phyloP scores from a whole-genome alignment of 2,888 invertebrate species.

The Acanthosoma haemorrhoidale region DNA sequence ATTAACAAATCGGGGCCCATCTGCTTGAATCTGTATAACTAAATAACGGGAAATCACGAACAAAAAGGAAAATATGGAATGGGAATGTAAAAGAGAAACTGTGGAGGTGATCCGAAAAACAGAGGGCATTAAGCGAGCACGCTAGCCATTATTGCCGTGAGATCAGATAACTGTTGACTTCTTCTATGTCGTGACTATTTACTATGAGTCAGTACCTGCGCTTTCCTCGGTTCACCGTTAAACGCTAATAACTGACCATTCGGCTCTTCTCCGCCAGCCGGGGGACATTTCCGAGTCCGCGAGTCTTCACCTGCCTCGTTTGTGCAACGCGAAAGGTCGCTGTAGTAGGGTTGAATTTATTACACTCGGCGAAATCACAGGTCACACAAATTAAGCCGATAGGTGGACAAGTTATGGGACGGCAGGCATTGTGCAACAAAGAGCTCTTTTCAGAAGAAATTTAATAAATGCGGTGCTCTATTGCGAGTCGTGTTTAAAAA shows the following conservation, averaged over 20 bases:
- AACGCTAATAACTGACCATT: neutral
- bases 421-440: neutral
- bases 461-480: neutral
- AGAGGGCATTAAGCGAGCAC: neutral
- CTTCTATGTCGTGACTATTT: slow-evolving; percentile 12
- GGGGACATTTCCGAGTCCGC: neutral
- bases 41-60: too few relatives aligned
- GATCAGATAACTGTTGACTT: slow-evolving; percentile 12
- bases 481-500: too few relatives aligned
- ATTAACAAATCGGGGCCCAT: too few relatives aligned
- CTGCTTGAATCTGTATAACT: too few relatives aligned
- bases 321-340: neutral
- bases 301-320: neutral
- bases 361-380: neutral
- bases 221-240: slow-evolving; percentile 15
- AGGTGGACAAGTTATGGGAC: neutral
- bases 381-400: neutral
- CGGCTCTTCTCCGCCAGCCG: too few relatives aligned
- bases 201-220: neutral
- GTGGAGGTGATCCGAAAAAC: neutral
- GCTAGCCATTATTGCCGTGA: neutral
- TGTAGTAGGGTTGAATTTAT: neutral
- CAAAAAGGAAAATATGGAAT: too few relatives aligned
- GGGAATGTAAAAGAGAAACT: too few relatives aligned
- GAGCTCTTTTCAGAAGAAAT: neutral